Base-by-base conservation (phyloP, 37 sponge, comb jelly and placozoan species). In the Haliclona indistincta region DNA sequence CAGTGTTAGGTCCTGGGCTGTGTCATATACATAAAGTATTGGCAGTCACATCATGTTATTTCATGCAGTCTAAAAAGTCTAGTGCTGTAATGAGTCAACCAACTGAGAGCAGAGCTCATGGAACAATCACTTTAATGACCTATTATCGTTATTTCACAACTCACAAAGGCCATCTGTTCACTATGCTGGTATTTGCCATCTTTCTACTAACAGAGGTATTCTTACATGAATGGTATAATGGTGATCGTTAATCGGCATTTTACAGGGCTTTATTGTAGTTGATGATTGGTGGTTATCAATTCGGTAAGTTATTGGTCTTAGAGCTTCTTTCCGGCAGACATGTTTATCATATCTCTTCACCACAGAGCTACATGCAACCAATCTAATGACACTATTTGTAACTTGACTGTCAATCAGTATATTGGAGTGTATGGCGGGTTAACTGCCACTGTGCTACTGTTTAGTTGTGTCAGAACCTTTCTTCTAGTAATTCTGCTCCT, bases 281-380 rank as follows among this genome's bases (percentile, higher is more conserved):
- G 47, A 43, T 19, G 71, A 70, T 44, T 70, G 71, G 71, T 70
- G 71, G 71, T 43, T 70, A 32, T 25, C 71, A 33, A 47, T 43
- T 47, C 43, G 71, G 71, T 70, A 28, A 29, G 54, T 70, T 4
- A 13, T 20, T 13, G 5, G 1, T 32, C 33, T 34, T n/a, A 2
- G 33, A n/a, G 11, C 8, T 1, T 34, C 29, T 34, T 20, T 70
- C 26, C 33, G 43, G 1, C n/a, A 1, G 30, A 6, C 13, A n/a
- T 43, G 28, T 3, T 4, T 7, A n/a, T n/a, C n/a, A n/a, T n/a
- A n/a, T n/a, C n/a, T n/a, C n/a, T n/a, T n/a, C n/a, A n/a, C n/a
- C n/a, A n/a, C n/a, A n/a, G n/a, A n/a, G n/a, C n/a, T n/a, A n/a
- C n/a, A n/a, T n/a, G n/a, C n/a, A n/a, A n/a, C n/a, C n/a, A n/a